phyloP scores from a whole-genome alignment of 2,113 vertebrate species.

The Centropus unirufus region DNA sequence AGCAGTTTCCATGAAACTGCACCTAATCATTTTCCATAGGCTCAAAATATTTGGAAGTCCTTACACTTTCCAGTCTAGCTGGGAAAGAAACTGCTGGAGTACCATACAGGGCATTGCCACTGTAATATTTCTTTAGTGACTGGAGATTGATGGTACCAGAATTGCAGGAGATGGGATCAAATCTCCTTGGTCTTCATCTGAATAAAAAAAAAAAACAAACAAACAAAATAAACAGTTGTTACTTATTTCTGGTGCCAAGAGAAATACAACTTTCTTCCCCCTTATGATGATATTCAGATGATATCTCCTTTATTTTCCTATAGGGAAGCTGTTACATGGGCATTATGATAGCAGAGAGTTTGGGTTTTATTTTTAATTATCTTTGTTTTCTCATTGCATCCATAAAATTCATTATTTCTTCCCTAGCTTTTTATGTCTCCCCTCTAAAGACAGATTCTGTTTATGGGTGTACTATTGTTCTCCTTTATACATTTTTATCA shows the following conservation, averaged over 20 bases:
- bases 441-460: background rate
- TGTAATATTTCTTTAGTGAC: background rate
- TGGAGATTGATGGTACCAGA: background rate
- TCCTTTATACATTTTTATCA: background rate
- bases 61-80: background rate
- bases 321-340: background rate
- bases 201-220: background rate
- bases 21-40: background rate
- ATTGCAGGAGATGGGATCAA: background rate
- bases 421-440: background rate
- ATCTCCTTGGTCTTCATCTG: background rate
- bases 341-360: background rate
- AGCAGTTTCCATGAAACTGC: background rate
- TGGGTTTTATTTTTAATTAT: background rate
- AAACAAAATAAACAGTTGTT: background rate
- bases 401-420: background rate
- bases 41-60: background rate
- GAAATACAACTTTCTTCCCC: background rate
- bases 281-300: background rate
- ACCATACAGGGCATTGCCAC: background rate
- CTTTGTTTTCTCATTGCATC: background rate
- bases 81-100: background rate
- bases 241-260: background rate
- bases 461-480: background rate
- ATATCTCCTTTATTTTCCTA: slow-evolving; percentile 3